Percentiles rank a stretch among this genome's conserved stretches.
These are phyloP conservation scores for Balaenoptera acutorostrata DNA, from an alignment of 2,113 vertebrate species.

Conservation along the genomic window DNA sequence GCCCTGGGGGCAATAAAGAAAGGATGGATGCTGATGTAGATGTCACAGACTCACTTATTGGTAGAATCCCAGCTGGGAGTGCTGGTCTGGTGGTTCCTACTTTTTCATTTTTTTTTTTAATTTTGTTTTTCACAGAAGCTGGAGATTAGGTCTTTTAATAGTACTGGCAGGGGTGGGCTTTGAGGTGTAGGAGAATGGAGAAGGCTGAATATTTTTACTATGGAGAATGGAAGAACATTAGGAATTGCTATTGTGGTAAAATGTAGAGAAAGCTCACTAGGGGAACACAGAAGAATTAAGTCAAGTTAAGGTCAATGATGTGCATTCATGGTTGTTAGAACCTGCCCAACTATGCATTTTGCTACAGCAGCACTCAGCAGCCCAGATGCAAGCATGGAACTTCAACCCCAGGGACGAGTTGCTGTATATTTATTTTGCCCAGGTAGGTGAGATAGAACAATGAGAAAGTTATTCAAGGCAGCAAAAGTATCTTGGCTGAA, in stretches of 20 bases:
- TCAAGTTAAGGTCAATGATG: neutral
- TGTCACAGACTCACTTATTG: neutral
- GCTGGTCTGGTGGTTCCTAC: neutral
- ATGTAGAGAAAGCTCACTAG: neutral
- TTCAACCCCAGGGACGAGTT: neutral
- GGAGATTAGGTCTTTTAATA: neutral
- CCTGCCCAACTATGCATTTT: neutral
- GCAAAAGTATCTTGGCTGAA: neutral
- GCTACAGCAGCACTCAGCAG: neutral
- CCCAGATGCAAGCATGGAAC: neutral
- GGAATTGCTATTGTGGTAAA: neutral
- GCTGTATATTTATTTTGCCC: neutral
- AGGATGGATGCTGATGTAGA: neutral
- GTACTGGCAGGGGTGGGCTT: neutral
- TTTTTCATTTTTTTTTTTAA: neutral
- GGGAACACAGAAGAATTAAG: neutral
- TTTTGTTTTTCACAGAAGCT: neutral
- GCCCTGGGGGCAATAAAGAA: neutral
- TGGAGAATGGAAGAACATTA: neutral
- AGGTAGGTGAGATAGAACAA: neutral
- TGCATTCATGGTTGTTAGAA: neutral
- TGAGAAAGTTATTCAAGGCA: neutral
- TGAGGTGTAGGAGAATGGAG: neutral
- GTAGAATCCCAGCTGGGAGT: neutral
- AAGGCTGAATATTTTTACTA: neutral